Conservation (phyloP, 2,888 invertebrate genomes). For the Meta bourneti region DNA sequence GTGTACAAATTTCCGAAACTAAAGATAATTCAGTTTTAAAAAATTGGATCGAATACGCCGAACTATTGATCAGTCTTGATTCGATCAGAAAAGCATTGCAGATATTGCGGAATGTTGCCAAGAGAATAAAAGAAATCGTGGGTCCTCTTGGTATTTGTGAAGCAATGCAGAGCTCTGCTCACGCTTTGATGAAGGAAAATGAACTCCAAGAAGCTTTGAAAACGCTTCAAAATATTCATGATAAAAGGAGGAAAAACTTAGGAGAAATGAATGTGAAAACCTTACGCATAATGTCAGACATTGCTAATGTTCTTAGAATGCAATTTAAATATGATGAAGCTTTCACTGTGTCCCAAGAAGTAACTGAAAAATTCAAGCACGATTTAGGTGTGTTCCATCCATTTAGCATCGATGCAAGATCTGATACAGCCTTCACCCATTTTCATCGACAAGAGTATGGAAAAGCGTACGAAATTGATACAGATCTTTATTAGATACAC, state of each 20-base stretch:
- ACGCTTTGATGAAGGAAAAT: background rate
- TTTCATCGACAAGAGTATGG: background rate
- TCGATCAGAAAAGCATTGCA: background rate
- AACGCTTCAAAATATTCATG: background rate
- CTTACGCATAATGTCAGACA: background rate
- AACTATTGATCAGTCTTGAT: background rate
- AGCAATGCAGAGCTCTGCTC: background rate
- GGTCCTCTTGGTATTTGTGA: background rate
- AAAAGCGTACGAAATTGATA: background rate
- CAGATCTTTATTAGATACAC: background rate
- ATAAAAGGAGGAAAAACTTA: background rate
- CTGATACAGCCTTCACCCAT: background rate
- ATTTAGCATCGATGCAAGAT: background rate
- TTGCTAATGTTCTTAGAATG: background rate
- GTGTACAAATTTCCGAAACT: background rate
- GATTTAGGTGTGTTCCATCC: background rate
- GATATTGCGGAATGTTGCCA: background rate
- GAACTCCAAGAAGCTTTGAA: background rate
- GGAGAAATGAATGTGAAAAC: background rate
- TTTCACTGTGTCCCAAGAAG: background rate
- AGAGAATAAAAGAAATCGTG: background rate
- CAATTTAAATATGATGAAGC: background rate
- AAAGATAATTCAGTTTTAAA: background rate
- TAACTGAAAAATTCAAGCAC: background rate
- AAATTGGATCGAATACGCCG: background rate